Evolutionary conservation across 2,888 invertebrate species (phyloP).

Genomic region (Sesia apiformis): DNA sequence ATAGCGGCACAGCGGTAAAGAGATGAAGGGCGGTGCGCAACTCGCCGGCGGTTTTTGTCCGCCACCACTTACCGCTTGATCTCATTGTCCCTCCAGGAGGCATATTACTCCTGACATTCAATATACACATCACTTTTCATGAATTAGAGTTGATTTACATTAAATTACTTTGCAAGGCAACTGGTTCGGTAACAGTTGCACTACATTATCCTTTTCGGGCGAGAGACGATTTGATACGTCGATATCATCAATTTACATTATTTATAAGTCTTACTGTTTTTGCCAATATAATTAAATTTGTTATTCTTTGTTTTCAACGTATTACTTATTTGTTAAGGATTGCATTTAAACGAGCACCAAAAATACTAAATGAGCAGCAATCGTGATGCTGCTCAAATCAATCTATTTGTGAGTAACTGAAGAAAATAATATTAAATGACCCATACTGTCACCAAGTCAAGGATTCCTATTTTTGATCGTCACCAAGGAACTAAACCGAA

Average conservation of each 20-base stretch:
- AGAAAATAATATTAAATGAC: no score
- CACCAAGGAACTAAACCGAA: no score
- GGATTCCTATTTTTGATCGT: no score
- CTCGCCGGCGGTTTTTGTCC: conserved; percentile 2
- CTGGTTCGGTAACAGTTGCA: background rate
- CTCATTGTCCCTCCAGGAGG: conserved; percentile 32
- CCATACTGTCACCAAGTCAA: no score
- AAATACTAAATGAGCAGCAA: no score
- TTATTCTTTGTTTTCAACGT: no score
- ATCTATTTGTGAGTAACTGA: no score
- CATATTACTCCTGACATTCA: conserved; percentile 21
- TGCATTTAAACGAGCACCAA: no score
- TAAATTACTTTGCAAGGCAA: background rate
- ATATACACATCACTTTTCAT: conserved; percentile 1
- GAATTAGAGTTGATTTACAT: background rate
- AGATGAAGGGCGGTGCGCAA: conserved; percentile 4
- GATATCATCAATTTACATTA: background rate
- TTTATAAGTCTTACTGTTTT: no score
- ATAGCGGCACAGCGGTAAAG: background rate
- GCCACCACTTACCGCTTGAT: background rate
- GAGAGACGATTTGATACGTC: conserved; percentile 1
- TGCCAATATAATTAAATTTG: no score
- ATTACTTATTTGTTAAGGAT: no score
- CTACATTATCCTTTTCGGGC: background rate
- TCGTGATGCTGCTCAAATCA: no score